Percentiles rank a stretch among this genome's conserved stretches.
phyloP scores from a whole-genome alignment of 2,888 invertebrate species.

The Parnassius glacialis region DNA sequence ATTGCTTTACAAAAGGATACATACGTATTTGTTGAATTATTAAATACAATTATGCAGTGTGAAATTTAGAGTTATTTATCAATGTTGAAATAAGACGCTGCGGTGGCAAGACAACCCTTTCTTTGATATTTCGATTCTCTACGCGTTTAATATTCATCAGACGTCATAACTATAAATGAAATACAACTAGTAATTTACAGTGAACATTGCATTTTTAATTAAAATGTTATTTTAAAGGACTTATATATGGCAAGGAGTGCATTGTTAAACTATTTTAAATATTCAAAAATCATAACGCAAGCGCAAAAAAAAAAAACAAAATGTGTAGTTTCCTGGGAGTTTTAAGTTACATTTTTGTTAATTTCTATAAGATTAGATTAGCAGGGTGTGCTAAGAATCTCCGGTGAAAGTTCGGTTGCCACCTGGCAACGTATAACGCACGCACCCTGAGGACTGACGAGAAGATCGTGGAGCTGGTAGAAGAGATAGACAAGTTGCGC shows the following conservation, averaged over 20 bases:
- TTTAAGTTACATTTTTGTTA: too few relatives aligned
- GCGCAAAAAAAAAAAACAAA: too few relatives aligned
- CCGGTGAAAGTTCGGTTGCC: too few relatives aligned
- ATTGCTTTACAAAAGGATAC: not conserved
- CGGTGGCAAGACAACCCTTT: conserved; percentile 42
- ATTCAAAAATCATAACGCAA: too few relatives aligned
- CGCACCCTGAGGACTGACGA: too few relatives aligned
- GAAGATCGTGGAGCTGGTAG: too few relatives aligned
- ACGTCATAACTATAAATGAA: conserved; percentile 22
- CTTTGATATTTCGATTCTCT: conserved; percentile 31
- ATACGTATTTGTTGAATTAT: not conserved
- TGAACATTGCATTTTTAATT: not conserved
- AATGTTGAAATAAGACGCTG: conserved; percentile 49
- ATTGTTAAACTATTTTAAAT: not conserved
- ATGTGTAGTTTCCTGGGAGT: too few relatives aligned
- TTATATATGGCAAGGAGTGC: conserved; percentile 21
- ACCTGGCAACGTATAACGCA: too few relatives aligned
- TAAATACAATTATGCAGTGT: conserved; percentile 15
- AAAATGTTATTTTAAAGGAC: not conserved
- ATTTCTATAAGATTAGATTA: too few relatives aligned
- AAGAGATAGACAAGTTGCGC: too few relatives aligned
- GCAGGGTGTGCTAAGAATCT: too few relatives aligned
- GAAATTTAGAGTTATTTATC: conserved; percentile 39
- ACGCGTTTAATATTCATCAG: conserved; percentile 39
- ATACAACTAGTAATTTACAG: conserved; percentile 6